A percentile compares a stretch with the other conserved stretches of the same genome.
These are phyloP conservation scores for Todus mexicanus DNA, from an alignment of 2,797 vertebrate species.

Conservation along the genomic window DNA sequence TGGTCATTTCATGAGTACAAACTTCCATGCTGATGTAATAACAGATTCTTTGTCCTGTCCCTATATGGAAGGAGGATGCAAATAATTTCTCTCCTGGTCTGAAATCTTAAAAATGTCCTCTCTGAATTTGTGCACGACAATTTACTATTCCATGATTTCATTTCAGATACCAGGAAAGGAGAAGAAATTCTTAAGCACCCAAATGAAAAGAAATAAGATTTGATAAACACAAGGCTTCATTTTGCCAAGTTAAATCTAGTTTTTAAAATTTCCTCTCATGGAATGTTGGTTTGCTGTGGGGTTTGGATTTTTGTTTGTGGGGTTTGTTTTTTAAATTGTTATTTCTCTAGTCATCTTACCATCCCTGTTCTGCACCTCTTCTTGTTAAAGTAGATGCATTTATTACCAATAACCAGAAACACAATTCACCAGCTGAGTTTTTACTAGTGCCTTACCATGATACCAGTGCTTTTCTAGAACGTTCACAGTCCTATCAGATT, in stretches of 20 bases:
- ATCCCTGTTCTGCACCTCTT: not conserved
- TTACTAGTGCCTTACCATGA: too few species aligned
- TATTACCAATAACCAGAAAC: not conserved
- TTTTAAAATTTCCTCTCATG: not conserved
- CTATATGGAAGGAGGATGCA: fast-evolving
- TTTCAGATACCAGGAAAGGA: not conserved
- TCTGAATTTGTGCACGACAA: fast-evolving
- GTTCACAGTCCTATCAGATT: not conserved
- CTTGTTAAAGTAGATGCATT: not conserved
- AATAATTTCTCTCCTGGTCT: not conserved
- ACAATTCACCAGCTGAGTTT: fast-evolving
- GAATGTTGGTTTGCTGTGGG: not conserved
- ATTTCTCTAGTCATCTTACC: not conserved
- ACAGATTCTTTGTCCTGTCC: too few species aligned
- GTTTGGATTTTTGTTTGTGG: not conserved
- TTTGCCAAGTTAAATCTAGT: not conserved
- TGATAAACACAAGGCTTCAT: not conserved
- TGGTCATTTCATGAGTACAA: fast-evolving
- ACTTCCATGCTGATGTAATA: fast-evolving
- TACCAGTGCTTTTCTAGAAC: not conserved
- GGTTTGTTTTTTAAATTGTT: not conserved
- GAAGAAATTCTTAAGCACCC: not conserved
- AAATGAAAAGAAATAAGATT: too few species aligned
- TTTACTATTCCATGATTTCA: too few species aligned
- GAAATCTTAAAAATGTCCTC: fast-evolving